Base-by-base conservation (phyloP, 2,113 vertebrate species). In the Heptranchias perlo region DNA sequence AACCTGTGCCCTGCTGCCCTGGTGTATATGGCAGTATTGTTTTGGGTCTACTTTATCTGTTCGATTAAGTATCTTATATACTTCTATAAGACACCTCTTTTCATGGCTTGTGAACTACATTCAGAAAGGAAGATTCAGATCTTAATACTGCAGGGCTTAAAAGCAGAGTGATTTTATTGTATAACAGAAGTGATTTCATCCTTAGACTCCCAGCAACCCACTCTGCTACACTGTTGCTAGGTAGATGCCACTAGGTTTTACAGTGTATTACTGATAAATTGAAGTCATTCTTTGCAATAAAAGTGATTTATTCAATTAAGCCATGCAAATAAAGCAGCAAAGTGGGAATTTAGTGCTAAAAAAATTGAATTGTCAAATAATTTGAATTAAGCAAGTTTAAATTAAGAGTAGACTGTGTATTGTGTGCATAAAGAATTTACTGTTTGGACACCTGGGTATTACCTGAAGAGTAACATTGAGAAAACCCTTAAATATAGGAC, bases 261-360 rank as follows among this genome's bases (percentile, higher is more conserved):
- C 16, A 62, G 58, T 93, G 52, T 35, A 62, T 62, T 23, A 93
- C 44, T 39, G 76, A 93, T 62, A 62, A 61, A 93, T 93, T 93
- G 21, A 62, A 92, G 7, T 39, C 58, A 39, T 93, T 64, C 58
- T 62, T 62, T 93, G 35, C 3, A 39, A 1, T 62, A 58, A 62
- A 91, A 92, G 39, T 89, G 25, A 89, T 13, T 89, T 23, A 39
- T 93, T 58, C 89, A 93, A 93, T 93, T 93, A 93, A 39, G 18
- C 18, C 23, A 62, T 62, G 7, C 58, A 93, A 93, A 93, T 62
- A 64, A 62, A 25, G n/a, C 11, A 91, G 31, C 87, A 91, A 89
- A 52, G 52, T 93, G 58, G 61, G 54, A 92, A 93, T 62, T 61
- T 16, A 62, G 58, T 93, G 58, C 35, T 10, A 91, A 91, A 89